These are phyloP conservation scores for Pterocles gutturalis DNA, from an alignment of 2,113 vertebrate genomes.

Conservation along the genomic window DNA sequence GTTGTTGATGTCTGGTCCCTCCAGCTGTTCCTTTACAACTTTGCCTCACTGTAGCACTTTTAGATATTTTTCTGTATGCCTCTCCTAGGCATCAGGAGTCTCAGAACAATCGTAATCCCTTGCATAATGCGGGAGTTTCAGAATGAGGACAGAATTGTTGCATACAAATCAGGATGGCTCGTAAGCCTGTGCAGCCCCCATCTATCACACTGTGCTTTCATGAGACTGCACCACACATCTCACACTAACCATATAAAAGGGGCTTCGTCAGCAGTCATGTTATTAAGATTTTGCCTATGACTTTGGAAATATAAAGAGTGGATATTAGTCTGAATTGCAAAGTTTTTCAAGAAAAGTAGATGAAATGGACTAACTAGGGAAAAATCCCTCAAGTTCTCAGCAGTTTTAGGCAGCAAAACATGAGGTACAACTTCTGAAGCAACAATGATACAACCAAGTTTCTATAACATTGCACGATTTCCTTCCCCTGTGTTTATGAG, in stretches of 20 bases:
- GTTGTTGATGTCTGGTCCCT: slow-evolving; percentile 19
- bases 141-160: background rate
- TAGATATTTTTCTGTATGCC: slow-evolving; percentile 37
- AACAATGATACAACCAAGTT: background rate
- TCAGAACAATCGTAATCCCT: slow-evolving; percentile 66
- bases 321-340: background rate
- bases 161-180: slow-evolving; percentile 52
- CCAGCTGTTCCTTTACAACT: slow-evolving; percentile 52
- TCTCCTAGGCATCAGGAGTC: slow-evolving; percentile 45
- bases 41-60: slow-evolving; percentile 24
- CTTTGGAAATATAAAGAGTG: background rate
- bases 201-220: background rate
- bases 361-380: background rate
- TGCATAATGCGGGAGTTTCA: slow-evolving; percentile 38
- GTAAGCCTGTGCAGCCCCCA: background rate
- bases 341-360: background rate
- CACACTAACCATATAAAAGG: background rate
- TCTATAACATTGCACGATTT: background rate
- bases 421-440: background rate
- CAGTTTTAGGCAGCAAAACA: background rate
- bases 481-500: background rate
- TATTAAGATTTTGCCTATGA: background rate
- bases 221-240: background rate
- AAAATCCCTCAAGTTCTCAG: background rate
- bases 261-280: background rate